Conservation (phyloP, 2,797 vertebrate species). For the Alca torda region DNA sequence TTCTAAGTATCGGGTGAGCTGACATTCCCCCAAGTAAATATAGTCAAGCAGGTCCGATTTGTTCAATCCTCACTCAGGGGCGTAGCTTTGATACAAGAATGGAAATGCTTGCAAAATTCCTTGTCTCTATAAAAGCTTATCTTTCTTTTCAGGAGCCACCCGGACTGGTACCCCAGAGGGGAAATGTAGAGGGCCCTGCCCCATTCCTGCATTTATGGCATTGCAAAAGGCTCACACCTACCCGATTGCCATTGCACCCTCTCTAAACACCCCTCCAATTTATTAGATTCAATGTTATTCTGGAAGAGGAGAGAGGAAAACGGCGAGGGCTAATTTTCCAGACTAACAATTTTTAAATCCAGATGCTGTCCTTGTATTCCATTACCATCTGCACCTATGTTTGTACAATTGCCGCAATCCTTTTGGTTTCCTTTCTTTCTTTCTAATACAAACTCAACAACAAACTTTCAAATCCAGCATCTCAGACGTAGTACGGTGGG, state of each 20-base stretch:
- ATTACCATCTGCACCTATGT: not conserved
- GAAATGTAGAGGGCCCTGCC: rapidly evolving
- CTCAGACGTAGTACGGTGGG: rapidly evolving
- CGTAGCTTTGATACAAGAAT: not conserved
- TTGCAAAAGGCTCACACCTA: not conserved
- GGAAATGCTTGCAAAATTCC: not conserved
- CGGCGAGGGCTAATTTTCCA: not conserved
- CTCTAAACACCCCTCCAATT: not conserved
- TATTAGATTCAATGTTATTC: not conserved
- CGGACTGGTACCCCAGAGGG: not conserved
- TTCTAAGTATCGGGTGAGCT: not conserved
- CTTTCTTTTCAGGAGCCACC: not conserved
- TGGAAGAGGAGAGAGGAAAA: not conserved
- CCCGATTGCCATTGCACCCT: not conserved
- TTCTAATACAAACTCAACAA: not conserved
- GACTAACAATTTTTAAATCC: not conserved
- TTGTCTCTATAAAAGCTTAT: not conserved
- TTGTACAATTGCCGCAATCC: not conserved
- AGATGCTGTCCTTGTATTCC: not conserved
- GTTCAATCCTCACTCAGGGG: not conserved
- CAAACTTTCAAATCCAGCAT: not conserved
- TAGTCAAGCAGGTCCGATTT: not conserved
- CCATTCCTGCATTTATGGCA: rapidly evolving
- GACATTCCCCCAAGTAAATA: not conserved
- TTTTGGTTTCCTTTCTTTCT: not conserved